Evolutionary conservation across 2,797 vertebrate species (phyloP).

Genomic region (Malacoctenus gilli): DNA sequence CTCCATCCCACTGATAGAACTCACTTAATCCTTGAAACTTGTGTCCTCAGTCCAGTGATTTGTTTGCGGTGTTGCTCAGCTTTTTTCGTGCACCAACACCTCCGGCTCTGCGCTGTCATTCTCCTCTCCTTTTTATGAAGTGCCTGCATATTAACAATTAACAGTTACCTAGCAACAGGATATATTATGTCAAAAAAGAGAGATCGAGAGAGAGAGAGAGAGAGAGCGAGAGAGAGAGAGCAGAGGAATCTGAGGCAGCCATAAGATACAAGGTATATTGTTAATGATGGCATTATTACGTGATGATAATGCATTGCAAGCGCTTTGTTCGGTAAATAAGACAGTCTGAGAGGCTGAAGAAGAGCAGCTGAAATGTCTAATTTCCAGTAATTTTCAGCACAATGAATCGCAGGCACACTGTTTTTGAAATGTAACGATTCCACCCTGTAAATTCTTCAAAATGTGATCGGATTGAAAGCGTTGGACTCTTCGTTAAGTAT

Average conservation of each 20-base stretch:
- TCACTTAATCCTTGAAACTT: constrained; percentile 46
- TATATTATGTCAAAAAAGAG: constrained; percentile 40
- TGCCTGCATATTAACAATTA: constrained; percentile 68
- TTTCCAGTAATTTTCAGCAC: constrained; percentile 6
- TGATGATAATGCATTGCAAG: not conserved
- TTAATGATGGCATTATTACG: constrained; percentile 2
- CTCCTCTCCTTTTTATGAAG: constrained; percentile 35
- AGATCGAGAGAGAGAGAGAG: too few species aligned
- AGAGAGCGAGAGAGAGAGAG: not conserved
- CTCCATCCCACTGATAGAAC: constrained; percentile 14
- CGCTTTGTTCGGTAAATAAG: constrained; percentile 9
- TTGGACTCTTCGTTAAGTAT: constrained; percentile 29
- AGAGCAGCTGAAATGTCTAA: constrained; percentile 9
- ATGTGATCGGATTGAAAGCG: too few species aligned
- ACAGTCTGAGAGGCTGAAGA: constrained; percentile 3
- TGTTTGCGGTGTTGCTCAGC: constrained; percentile 9
- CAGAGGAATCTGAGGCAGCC: constrained; percentile 1
- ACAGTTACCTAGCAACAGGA: constrained; percentile 75
- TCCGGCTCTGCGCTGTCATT: constrained; percentile 9
- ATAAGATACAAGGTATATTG: constrained; percentile 7
- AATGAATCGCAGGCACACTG: too few species aligned
- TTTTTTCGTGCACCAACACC: too few species aligned
- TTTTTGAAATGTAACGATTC: too few species aligned
- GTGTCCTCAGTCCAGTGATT: constrained; percentile 32
- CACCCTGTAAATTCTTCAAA: too few species aligned